A percentile compares a stretch with the other conserved stretches of the same genome.
Conservation (phyloP, 2,888 invertebrate genomes). For the Lingula anatina region DNA sequence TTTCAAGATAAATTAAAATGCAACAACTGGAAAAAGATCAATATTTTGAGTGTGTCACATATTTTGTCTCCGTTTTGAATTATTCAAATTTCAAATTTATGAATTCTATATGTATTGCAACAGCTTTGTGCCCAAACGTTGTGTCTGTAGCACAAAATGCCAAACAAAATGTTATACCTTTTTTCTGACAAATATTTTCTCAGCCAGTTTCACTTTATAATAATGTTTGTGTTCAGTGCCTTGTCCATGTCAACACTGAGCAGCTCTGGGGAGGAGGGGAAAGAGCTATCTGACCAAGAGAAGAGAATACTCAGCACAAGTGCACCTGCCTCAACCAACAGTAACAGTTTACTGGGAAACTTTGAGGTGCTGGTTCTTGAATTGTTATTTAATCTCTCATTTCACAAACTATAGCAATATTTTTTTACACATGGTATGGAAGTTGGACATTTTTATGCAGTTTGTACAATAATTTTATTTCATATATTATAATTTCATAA, state of each 20-base stretch:
- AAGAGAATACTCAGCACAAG: constrained; percentile 42
- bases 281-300: constrained; percentile 26
- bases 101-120: too few relatives aligned
- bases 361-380: constrained; percentile 64
- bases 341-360: constrained; percentile 64
- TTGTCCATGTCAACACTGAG: constrained; percentile 47
- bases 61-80: too few relatives aligned
- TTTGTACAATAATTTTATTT: background rate
- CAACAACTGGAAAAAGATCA: too few relatives aligned
- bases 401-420: background rate
- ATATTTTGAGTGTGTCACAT: too few relatives aligned
- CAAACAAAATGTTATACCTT: too few relatives aligned
- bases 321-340: constrained; percentile 54
- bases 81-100: too few relatives aligned
- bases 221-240: constrained; percentile 38
- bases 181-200: too few relatives aligned
- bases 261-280: constrained; percentile 26
- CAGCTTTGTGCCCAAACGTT: too few relatives aligned
- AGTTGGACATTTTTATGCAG: background rate
- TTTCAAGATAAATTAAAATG: too few relatives aligned
- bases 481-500: too few relatives aligned
- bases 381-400: background rate
- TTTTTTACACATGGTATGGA: background rate
- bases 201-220: too few relatives aligned
- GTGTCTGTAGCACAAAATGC: too few relatives aligned